Evolutionary conservation across 2,888 invertebrate genomes (phyloP), one percentile per base, ranked within the genome.

Genomic region (Heliothis peltigera): DNA sequence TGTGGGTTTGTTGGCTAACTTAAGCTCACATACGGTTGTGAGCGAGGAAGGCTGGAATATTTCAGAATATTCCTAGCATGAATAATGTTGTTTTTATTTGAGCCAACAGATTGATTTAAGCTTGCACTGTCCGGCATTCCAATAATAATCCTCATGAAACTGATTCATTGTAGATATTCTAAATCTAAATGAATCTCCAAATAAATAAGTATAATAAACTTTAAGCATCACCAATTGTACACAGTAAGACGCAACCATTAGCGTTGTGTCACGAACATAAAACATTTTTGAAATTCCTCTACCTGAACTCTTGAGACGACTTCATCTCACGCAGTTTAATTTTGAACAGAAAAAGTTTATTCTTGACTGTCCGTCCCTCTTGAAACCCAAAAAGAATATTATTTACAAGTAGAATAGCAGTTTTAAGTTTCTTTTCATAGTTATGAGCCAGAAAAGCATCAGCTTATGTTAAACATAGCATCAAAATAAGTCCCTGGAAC

Each of bases 301-400:
- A 72, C 56, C 72, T 63, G 56, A 49, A 51, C 32, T 32, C 32
- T 32, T 10, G 32, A 28, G 28, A 32, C 10, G 28, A 43, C 54
- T 57, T 43, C 18, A 60, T 68, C 67, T 71, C 49, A 76, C 67
- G 55, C 55, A 62, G 57, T 75, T 76, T 71, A 59, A 70, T 74
- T 71, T 76, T 53, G 39, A 59, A 53, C 52, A 58, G 25, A 61
- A 59, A 62, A 70, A 54, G 48, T 64, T 61, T 55, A 46, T 65
- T 54, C 54, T 60, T 57, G 53, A 21, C 47, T 32, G 32, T 32
- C 32, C 22, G 19, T 55, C 4, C 35, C 51, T 62, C 52, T 74
- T 56, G 28, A 58, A 58, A 47, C 28, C 43, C 15, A 48, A 71
- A 48, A 43, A 25, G 62, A 52, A 47, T 48, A 10, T 1, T 32